Percentiles rank a stretch among this genome's conserved stretches.
Conservation (phyloP, 2,888 invertebrate genomes). For the Cosmorhoe ocellata region DNA sequence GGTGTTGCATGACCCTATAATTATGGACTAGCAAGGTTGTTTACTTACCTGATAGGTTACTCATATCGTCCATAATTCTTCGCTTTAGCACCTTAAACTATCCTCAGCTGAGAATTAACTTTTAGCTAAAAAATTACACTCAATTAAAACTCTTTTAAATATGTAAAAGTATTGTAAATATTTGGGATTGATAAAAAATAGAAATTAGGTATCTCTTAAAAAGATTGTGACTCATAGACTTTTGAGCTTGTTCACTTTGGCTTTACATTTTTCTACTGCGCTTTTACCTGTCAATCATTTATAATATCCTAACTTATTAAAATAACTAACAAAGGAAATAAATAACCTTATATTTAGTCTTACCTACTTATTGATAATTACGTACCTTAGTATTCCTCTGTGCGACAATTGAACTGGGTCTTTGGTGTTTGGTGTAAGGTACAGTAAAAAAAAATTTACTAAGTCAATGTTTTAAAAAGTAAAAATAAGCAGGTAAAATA, state of each 20-base stretch:
- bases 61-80: constrained; percentile 64
- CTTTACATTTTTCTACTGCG: constrained; percentile 73
- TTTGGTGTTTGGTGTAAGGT: not conserved
- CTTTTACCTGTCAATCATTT: constrained; percentile 64
- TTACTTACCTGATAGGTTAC: constrained; percentile 40
- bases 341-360: not conserved
- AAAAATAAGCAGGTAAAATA: constrained; percentile 3
- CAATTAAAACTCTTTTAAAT: constrained; percentile 23
- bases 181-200: constrained; percentile 26
- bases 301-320: constrained; percentile 33
- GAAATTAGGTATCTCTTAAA: constrained; percentile 23
- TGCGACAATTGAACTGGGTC: too few relatives aligned
- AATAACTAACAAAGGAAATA: not conserved
- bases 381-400: not conserved
- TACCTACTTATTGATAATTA: not conserved
- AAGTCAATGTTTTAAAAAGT: not conserved
- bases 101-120: constrained; percentile 55
- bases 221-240: constrained; percentile 48
- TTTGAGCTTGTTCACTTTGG: constrained; percentile 77
- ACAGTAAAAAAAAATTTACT: not conserved
- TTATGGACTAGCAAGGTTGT: constrained; percentile 44
- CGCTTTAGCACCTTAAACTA: constrained; percentile 70
- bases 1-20: constrained; percentile 49
- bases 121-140: constrained; percentile 62
- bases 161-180: constrained; percentile 27